A percentile compares a stretch with the other conserved stretches of the same genome.
Conservation (phyloP, 2,113 vertebrate species). For the Suncus etruscus region DNA sequence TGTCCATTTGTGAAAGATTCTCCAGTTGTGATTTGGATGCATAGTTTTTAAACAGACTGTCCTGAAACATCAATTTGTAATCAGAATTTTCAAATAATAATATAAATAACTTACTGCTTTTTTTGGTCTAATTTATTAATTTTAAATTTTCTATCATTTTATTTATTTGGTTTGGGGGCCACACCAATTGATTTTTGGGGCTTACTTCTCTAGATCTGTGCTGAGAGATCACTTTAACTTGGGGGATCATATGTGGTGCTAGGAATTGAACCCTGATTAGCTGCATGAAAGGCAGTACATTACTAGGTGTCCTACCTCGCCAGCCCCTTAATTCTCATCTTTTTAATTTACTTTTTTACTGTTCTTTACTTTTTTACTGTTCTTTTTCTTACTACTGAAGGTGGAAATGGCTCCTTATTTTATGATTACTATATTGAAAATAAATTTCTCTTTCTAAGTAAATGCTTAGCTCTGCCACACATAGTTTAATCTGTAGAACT, state of each 20-base stretch:
- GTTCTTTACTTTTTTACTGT: not conserved
- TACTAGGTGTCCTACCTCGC: too few species aligned
- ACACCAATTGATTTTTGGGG: too few species aligned
- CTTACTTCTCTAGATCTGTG: too few species aligned
- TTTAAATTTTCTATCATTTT: not conserved
- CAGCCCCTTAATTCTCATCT: not conserved
- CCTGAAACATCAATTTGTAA: not conserved
- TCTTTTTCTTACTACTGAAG: not conserved
- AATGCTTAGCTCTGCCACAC: not conserved
- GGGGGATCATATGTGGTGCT: too few species aligned
- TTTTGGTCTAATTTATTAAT: not conserved
- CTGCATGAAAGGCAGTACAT: too few species aligned
- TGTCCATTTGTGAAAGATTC: not conserved
- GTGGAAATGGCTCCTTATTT: not conserved
- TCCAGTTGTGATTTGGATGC: not conserved
- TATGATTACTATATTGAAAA: not conserved
- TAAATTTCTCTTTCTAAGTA: not conserved
- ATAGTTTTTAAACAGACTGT: slow-evolving; percentile 1
- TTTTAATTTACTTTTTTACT: too few species aligned
- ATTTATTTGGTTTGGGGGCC: too few species aligned
- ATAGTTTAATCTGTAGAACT: not conserved
- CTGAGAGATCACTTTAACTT: too few species aligned
- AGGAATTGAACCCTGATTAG: too few species aligned
- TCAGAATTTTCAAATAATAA: not conserved
- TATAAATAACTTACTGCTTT: not conserved